phyloP scores from a whole-genome alignment of 2,113 vertebrate species.

The Halcyon senegalensis region DNA sequence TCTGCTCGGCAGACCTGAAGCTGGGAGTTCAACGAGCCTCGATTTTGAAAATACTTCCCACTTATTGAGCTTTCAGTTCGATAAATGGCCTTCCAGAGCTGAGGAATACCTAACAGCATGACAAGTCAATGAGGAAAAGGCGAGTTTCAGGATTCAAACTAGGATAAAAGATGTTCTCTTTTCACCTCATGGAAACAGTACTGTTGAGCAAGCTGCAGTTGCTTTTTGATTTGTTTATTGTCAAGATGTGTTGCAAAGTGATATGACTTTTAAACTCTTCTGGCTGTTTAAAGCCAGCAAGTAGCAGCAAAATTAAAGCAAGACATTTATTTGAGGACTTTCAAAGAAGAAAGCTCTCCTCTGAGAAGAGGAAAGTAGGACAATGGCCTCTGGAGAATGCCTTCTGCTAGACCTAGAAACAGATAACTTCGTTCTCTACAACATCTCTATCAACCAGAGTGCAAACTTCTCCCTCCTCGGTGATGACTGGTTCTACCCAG shows the following conservation, averaged over 20 bases:
- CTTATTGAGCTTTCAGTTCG: neutral
- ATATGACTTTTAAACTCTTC: constrained; percentile 15
- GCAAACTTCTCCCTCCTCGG: constrained; percentile 43
- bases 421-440: constrained; percentile 63
- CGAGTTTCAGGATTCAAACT: neutral
- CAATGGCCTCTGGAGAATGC: constrained; percentile 77
- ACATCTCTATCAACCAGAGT: constrained; percentile 68
- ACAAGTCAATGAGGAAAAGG: neutral
- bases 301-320: constrained; percentile 2
- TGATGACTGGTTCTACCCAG: constrained; percentile 78
- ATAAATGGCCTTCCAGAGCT: neutral
- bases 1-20: neutral
- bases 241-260: neutral
- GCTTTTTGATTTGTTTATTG: neutral
- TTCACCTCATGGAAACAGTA: neutral
- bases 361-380: neutral
- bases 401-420: constrained; percentile 66
- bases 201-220: neutral
- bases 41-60: neutral
- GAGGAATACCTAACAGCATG: neutral
- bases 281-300: neutral
- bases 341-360: neutral
- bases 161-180: neutral
- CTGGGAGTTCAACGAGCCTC: neutral
- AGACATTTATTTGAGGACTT: neutral